phyloP scores from a whole-genome alignment of 2,113 vertebrate species.

The Ceyx cyanopectus region DNA sequence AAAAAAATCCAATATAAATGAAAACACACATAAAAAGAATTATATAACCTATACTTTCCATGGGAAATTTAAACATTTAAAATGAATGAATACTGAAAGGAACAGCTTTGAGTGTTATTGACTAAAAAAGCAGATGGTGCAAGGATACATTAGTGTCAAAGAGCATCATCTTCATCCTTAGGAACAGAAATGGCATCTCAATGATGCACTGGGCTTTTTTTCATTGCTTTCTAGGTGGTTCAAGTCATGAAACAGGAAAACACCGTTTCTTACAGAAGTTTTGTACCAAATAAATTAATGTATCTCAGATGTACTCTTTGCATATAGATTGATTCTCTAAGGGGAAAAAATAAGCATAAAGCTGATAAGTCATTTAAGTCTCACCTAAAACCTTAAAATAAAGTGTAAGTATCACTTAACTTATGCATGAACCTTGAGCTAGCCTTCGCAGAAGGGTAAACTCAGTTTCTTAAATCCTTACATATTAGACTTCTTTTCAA shows the following conservation, averaged over 20 bases:
- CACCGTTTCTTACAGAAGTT: background rate
- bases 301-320: conserved; percentile 24
- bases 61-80: conserved; percentile 33
- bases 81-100: conserved; percentile 54
- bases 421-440: conserved; percentile 17
- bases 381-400: conserved; percentile 36
- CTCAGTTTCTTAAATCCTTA: background rate
- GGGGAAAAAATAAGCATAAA: conserved; percentile 8
- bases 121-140: conserved; percentile 70
- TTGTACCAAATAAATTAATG: background rate
- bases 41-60: background rate
- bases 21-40: background rate
- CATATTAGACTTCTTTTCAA: background rate
- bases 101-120: conserved; percentile 62
- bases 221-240: background rate
- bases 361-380: conserved; percentile 6
- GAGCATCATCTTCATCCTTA: conserved; percentile 59
- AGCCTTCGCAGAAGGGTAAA: background rate
- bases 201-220: background rate
- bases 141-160: conserved; percentile 67
- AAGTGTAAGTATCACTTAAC: conserved; percentile 25
- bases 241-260: background rate
- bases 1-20: background rate
- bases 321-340: conserved; percentile 29
- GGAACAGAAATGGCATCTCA: conserved; percentile 21